These are phyloP conservation scores for Eupsilia transversa DNA, from an alignment of 2,888 invertebrate genomes.

Conservation along the genomic window DNA sequence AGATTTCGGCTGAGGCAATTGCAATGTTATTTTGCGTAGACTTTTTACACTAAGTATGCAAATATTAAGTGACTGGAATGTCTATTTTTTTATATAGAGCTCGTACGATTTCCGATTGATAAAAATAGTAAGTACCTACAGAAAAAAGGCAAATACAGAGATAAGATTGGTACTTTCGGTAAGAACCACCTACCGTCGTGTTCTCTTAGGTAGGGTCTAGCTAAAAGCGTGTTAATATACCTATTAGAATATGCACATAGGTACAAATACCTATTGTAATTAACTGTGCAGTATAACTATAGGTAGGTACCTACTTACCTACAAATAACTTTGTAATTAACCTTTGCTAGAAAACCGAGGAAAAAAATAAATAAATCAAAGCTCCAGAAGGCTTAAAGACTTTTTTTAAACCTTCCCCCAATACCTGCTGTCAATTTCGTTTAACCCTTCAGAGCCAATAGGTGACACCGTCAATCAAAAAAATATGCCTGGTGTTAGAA, in stretches of 20 bases:
- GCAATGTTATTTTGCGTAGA: slow-evolving; percentile 33
- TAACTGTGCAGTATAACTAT: not conserved
- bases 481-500: not conserved
- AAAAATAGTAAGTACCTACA: not conserved
- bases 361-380: too few relatives aligned
- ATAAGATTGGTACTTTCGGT: too few relatives aligned
- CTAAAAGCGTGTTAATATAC: not conserved
- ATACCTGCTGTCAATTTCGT: not conserved
- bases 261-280: not conserved
- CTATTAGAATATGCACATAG: not conserved
- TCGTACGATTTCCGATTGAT: slow-evolving; percentile 13
- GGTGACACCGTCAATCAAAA: not conserved
- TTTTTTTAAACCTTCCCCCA: not conserved
- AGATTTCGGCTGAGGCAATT: slow-evolving; percentile 67
- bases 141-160: slow-evolving; percentile 16
- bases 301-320: not conserved
- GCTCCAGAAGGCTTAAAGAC: not conserved
- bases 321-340: not conserved
- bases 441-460: not conserved
- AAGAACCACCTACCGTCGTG: too few relatives aligned
- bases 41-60: slow-evolving; percentile 12
- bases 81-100: slow-evolving; percentile 5
- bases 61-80: slow-evolving; percentile 4
- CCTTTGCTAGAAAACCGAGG: not conserved
- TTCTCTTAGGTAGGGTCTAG: not conserved